Conservation (phyloP, 2,888 invertebrate species). For the Yponomeuta malinellus region DNA sequence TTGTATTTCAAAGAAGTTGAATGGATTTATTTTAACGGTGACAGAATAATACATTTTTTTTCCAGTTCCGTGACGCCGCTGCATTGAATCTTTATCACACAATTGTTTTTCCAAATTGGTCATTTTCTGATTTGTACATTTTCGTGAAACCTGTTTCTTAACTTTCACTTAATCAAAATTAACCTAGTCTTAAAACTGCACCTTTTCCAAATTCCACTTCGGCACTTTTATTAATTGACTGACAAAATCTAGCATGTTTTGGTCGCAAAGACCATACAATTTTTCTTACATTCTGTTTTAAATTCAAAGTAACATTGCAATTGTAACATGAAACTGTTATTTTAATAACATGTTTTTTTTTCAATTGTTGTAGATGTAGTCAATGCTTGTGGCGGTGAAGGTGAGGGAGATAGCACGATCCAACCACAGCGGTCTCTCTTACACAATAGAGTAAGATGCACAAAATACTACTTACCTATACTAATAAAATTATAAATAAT, state of each 20-base stretch:
- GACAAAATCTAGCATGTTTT: not conserved
- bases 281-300: not conserved
- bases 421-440: slow-evolving; percentile 75
- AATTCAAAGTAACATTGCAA: not conserved
- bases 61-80: not conserved
- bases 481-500: not conserved
- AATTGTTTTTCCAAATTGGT: not conserved
- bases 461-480: slow-evolving; percentile 16
- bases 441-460: slow-evolving; percentile 69
- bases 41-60: not conserved
- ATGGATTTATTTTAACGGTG: not conserved
- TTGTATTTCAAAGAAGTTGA: not conserved
- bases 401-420: slow-evolving; percentile 79
- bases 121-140: not conserved
- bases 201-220: not conserved
- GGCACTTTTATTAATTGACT: slow-evolving; percentile 1
- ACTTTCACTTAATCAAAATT: not conserved
- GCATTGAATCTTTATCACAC: not conserved
- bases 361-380: slow-evolving; percentile 87
- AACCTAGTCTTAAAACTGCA: slow-evolving; percentile 7
- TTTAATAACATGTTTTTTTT: slow-evolving; percentile 53
- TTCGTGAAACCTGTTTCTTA: not conserved
- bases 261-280: not conserved
- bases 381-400: slow-evolving; percentile 92
- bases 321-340: slow-evolving; percentile 6